Conservation (phyloP, 2,888 invertebrate genomes). For the Rhaphigaster nebulosa region DNA sequence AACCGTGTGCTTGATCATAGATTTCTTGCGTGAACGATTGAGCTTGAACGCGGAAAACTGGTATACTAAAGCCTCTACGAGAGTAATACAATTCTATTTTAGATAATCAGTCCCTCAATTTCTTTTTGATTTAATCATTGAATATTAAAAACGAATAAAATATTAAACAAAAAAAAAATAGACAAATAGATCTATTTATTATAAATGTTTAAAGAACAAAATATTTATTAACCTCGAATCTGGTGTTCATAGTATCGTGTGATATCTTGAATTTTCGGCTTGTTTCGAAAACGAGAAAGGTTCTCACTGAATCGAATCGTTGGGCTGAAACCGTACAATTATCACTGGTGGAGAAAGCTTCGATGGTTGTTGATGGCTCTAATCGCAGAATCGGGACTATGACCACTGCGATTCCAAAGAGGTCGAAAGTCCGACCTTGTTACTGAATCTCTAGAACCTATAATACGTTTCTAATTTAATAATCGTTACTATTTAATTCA, state of each 20-base stretch:
- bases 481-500: not conserved
- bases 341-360: not conserved
- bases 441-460: not conserved
- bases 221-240: not conserved
- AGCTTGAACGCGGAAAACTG: too few species aligned
- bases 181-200: too few species aligned
- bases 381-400: not conserved
- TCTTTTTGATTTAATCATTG: too few species aligned
- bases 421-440: not conserved
- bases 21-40: too few species aligned
- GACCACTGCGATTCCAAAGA: not conserved
- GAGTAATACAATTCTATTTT: too few species aligned
- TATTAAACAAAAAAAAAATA: too few species aligned
- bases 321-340: not conserved
- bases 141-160: too few species aligned
- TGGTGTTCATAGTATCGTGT: not conserved
- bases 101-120: too few species aligned
- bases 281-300: constrained; percentile 3
- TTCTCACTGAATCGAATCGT: not conserved
- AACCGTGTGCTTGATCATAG: not conserved
- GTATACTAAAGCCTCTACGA: too few species aligned
- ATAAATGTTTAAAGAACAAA: not conserved
- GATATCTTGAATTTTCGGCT: not conserved
- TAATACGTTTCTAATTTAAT: not conserved
- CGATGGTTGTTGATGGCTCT: not conserved